Percentiles rank a stretch among this genome's conserved stretches.
Conservation (phyloP, 2,888 invertebrate species). For the Sarcophaga caerulescens region DNA sequence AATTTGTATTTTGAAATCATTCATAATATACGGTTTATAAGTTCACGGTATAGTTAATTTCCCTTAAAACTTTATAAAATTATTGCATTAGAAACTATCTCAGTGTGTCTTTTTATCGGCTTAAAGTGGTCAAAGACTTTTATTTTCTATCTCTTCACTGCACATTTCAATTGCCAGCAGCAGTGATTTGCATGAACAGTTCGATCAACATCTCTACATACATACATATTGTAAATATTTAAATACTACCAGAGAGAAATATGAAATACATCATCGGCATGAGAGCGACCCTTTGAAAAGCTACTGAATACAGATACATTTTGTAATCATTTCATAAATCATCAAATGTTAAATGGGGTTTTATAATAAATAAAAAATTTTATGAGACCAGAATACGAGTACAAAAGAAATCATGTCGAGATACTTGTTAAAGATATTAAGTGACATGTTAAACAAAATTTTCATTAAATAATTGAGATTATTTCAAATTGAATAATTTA, state of each 20-base stretch:
- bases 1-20: not conserved
- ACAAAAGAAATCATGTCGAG: constrained; percentile 33
- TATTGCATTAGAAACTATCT: too few species aligned
- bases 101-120: too few species aligned
- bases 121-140: too few species aligned
- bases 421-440: constrained; percentile 17
- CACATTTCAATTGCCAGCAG: too few species aligned
- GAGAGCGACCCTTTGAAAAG: constrained; percentile 2
- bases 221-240: constrained; percentile 17
- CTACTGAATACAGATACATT: constrained; percentile 15
- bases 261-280: constrained; percentile 4
- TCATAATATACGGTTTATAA: not conserved
- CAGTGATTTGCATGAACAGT: too few species aligned
- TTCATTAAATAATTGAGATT: constrained; percentile 23
- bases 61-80: too few species aligned
- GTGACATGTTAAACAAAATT: constrained; percentile 18
- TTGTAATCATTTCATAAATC: constrained; percentile 62
- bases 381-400: constrained; percentile 48
- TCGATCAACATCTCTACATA: too few species aligned
- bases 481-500: constrained; percentile 47
- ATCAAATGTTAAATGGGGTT: constrained; percentile 52
- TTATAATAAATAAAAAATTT: constrained; percentile 52
- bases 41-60: not conserved
- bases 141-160: too few species aligned
- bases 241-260: constrained; percentile 10